Base-by-base conservation (phyloP, 2,888 invertebrate genomes). In the Smittia aterrima region DNA sequence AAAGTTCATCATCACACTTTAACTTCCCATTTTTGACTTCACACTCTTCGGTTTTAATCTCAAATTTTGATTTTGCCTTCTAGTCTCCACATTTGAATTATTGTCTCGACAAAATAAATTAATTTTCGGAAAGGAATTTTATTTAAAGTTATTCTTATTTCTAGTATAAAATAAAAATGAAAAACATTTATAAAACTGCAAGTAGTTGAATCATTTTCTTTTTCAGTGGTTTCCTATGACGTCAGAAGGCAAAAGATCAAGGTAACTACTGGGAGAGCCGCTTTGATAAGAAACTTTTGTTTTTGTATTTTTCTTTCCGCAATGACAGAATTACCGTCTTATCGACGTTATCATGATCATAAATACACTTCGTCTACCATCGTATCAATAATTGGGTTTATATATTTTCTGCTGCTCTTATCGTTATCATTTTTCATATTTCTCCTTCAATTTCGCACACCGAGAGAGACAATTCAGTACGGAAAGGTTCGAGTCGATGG, bases 391-490 rank as follows among this genome's bases (percentile, higher is more conserved):
- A 58, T 58, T 18, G 1, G 16, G 9, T 13, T 3, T 58, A 11
- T 47, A 11, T 47, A 47, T 47, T 47, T 47, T n/a, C 47, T 47
- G 32, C 32, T 16, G 16, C 58, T 58, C 58, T 58, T 58, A 58
- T 58, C 58, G 20, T 7, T 58, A 58, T 58, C 58, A 58, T 22
- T 20, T 6, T 18, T 6, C n/a, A 47, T n/a, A n/a, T n/a, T 58
- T 58, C 4, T 47, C n/a, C 18, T n/a, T 58, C 58, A 58, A 58
- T 58, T 20, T 58, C 20, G 22, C 58, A 58, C 58, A 58, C 58
- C 7, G 11, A 3, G 3, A 3, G 32, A 32, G 3, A 9, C 11
- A n/a, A 47, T 13, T 47, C 47, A 47, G 47, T 47, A 11, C 11
- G 3, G 11, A 47, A 47, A 47, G n/a, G 47, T 47, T 47, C 3